Percentiles rank a stretch among this genome's conserved stretches.
These are phyloP conservation scores for Serripes groenlandicus DNA, from an alignment of 2,888 invertebrate species.

Conservation along the genomic window DNA sequence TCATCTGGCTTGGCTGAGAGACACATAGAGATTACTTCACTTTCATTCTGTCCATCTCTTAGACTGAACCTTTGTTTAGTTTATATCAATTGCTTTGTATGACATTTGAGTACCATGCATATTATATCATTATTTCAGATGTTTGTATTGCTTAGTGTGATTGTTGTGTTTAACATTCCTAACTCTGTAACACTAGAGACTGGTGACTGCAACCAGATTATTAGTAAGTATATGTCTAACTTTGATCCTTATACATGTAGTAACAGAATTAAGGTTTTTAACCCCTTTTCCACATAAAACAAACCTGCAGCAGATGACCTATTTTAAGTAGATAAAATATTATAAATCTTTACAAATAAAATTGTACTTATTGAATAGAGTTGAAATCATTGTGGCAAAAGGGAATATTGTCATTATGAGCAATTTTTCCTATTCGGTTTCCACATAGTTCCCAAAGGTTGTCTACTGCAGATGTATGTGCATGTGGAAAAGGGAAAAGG, in stretches of 20 bases:
- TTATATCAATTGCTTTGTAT: too few species aligned
- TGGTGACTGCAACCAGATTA: neutral
- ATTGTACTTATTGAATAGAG: too few species aligned
- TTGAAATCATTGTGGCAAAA: neutral
- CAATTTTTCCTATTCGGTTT: neutral
- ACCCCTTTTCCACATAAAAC: neutral
- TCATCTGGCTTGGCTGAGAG: too few species aligned
- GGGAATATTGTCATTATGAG: neutral
- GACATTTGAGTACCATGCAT: too few species aligned
- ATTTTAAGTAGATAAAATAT: too few species aligned
- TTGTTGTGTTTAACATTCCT: slow-evolving; percentile 15
- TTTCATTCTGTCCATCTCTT: too few species aligned
- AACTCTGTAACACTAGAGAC: neutral
- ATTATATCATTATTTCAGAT: neutral
- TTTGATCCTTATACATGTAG: neutral
- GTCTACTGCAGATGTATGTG: neutral
- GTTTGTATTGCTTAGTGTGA: slow-evolving; percentile 1
- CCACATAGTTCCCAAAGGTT: neutral
- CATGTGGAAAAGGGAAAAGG: neutral
- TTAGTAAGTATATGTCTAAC: neutral
- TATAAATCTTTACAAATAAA: too few species aligned
- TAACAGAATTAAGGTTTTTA: neutral
- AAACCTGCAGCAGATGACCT: neutral
- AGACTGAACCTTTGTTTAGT: too few species aligned
- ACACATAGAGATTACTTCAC: too few species aligned